Conservation (phyloP, 2,888 invertebrate genomes). For the Nemurella pictetii region DNA sequence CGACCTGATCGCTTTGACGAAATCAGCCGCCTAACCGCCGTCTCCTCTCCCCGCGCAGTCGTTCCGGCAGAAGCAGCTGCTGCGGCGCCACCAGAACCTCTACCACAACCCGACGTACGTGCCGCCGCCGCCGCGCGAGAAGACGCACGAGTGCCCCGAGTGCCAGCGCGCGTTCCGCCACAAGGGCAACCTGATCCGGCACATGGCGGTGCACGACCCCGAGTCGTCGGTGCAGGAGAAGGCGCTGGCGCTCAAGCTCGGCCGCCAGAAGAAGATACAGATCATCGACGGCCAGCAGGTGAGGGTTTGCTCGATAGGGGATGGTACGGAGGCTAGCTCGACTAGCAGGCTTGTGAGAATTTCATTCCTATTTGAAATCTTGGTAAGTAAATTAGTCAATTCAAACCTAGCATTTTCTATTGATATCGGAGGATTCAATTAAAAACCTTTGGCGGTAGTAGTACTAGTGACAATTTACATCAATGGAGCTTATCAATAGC, state of each 20-base stretch:
- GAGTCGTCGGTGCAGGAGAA: conserved; percentile 75
- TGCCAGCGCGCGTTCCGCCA: conserved; percentile 65
- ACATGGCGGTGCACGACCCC: conserved; percentile 89
- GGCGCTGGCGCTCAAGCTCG: conserved; percentile 74
- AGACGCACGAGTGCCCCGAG: conserved; percentile 85
- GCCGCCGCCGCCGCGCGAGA: conserved; percentile 85
- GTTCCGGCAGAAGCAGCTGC: conserved; percentile 84
- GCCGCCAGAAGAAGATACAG: conserved; percentile 76
- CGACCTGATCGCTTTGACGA: too few species aligned
- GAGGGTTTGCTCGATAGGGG: not conserved
- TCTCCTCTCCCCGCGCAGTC: conserved; percentile 46
- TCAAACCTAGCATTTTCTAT: too few species aligned
- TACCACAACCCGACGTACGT: conserved; percentile 91
- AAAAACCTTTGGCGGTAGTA: too few species aligned
- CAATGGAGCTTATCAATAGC: too few species aligned
- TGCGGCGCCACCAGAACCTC: conserved; percentile 87
- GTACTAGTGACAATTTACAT: too few species aligned
- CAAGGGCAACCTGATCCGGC: conserved; percentile 90
- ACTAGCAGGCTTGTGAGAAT: not conserved
- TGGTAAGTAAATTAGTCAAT: too few species aligned
- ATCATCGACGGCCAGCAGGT: conserved; percentile 56
- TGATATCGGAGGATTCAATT: too few species aligned
- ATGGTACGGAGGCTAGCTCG: not conserved
- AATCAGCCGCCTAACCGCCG: too few species aligned
- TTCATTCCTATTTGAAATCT: not conserved